Base-by-base conservation (phyloP, 2,888 invertebrate genomes). In the Sinodicranocentrus sp. region DNA sequence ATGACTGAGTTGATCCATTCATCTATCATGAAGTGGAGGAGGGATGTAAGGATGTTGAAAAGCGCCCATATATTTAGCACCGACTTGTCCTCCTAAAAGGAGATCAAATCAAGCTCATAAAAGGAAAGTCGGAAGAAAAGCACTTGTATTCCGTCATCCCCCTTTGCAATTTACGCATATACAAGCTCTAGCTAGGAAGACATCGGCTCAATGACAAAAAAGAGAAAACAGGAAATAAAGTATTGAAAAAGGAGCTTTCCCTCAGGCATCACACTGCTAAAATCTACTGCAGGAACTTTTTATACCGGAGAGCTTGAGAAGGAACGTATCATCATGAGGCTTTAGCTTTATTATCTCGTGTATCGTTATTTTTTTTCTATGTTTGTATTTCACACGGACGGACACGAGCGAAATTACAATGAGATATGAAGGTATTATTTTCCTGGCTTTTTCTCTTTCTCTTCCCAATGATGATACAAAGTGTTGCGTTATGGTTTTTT, bases 21-120 rank as follows among this genome's bases (percentile, higher is more conserved):
- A 44, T 86, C 86, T 13, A 84, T 70, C 83, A 86, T 84, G 77
- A 86, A 86, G 19, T 78, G 84, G 26, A 82, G 76, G 57, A 86
- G 77, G 0, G 86, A 79, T 52, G 82, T 84, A 65, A 86, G 82
- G 70, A 86, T 86, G 54, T 76, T 84, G 82, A 86, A 80, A 67
- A 86, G 65, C 43, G 82, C 82, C 86, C 86, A 86, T 21, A 82
- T 70, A 75, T 84, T 84, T 67, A 86, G 28, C 21, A 76, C 75
- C 23, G 82, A 79, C 59, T 79, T 82, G 68, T 86, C 86, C 79
- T 86, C 86, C 86, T 86, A 67, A 13, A 63, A 61, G 19, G 43
- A 73, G 72, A 71, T 48, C 71, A 72, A 72, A 70, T 26, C 72
- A 57, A 72, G 65, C 28, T 23, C 19, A 44, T 57, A 28, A 54